phyloP scores from a whole-genome alignment of 2,888 invertebrate genomes.

The Plutella xylostella region DNA sequence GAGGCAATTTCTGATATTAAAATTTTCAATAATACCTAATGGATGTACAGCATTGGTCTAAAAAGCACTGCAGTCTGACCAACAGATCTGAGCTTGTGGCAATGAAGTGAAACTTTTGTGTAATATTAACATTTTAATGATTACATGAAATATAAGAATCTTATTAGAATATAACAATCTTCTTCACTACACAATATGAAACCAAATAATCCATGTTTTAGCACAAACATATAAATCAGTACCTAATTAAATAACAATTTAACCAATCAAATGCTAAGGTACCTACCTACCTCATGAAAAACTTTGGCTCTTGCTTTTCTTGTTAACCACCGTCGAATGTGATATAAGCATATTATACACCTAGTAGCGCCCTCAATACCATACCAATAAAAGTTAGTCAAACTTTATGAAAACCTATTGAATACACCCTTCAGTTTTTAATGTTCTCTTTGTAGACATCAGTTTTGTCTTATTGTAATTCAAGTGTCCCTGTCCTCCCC shows the following conservation, averaged over 20 bases:
- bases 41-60: constrained; percentile 49
- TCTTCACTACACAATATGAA: neutral
- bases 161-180: too few species aligned
- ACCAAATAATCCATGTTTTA: neutral
- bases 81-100: neutral
- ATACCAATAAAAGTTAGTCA: neutral
- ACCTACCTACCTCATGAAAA: too few species aligned
- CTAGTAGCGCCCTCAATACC: neutral
- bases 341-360: too few species aligned
- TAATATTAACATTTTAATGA: neutral
- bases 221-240: too few species aligned
- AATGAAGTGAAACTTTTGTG: neutral
- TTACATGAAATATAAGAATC: too few species aligned
- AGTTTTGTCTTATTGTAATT: constrained; percentile 43
- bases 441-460: constrained; percentile 42
- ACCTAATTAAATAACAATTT: neutral
- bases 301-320: too few species aligned
- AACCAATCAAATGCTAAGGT: too few species aligned
- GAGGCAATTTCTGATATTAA: constrained; percentile 66
- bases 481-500: constrained; percentile 34
- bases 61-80: constrained; percentile 17
- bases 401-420: constrained; percentile 4
- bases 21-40: constrained; percentile 71
- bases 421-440: constrained; percentile 28
- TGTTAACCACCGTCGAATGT: too few species aligned